Percentiles rank a stretch among this genome's conserved stretches.
These are phyloP conservation scores for Sapajus apella DNA, from an alignment of 2,113 vertebrate species.

Conservation along the genomic window DNA sequence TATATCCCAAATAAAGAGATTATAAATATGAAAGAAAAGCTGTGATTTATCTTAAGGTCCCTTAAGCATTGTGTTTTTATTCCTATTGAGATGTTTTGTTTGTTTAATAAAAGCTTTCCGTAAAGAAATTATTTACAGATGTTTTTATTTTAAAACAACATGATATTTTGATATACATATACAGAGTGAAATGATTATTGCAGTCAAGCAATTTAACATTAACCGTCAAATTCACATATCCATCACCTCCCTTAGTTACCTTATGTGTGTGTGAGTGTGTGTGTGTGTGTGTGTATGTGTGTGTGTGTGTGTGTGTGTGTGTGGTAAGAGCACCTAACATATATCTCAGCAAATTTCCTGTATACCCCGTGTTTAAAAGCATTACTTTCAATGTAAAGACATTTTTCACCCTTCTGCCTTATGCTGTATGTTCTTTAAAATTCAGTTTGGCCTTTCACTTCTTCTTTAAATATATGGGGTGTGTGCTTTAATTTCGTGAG, in stretches of 20 bases:
- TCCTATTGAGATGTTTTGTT: not conserved
- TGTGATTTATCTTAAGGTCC: not conserved
- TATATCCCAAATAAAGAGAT: not conserved
- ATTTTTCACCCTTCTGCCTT: not conserved
- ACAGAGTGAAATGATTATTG: not conserved
- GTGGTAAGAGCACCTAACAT: not conserved
- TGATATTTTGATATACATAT: not conserved
- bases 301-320: not conserved
- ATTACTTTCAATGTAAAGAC: not conserved
- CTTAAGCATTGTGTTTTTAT: not conserved
- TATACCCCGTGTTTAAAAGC: not conserved
- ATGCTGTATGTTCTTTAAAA: not conserved
- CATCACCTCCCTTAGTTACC: not conserved
- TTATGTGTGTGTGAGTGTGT: not conserved
- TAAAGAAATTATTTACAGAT: not conserved
- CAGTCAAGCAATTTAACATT: not conserved
- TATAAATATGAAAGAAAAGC: not conserved
- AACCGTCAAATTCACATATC: not conserved
- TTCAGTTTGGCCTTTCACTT: not conserved
- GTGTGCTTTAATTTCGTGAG: not conserved
- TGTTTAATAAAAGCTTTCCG: not conserved
- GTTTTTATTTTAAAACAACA: not conserved
- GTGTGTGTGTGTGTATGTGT: not conserved
- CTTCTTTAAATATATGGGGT: not conserved
- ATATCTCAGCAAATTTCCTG: not conserved